Evolutionary conservation across 2,797 vertebrate genomes (phyloP), one percentile per base, ranked within the genome.

Genomic region (Sphenopsis melanotis): DNA sequence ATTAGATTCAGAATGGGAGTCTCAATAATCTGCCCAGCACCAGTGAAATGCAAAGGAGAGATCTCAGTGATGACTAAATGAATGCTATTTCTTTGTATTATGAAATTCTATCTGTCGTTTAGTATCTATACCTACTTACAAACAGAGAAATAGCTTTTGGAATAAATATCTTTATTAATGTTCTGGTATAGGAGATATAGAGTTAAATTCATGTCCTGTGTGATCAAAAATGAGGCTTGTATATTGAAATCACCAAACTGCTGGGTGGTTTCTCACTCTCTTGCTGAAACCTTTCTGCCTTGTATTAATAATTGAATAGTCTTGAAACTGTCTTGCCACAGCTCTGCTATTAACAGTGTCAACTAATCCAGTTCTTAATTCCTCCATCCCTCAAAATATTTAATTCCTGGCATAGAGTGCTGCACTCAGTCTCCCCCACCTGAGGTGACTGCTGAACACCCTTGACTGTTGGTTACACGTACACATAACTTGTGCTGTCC

Each of bases 301-400:
- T 65, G 10, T 69, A 61, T 90, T 89, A 91, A 91, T 93, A 83
- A 93, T 72, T 89, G 23, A 90, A 71, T 4, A 93, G 57, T 7
- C 21, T 77, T 66, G 64, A 83, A 92, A 59, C 37, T 37, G 4
- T 76, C 64, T 89, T 81, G 46, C 57, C 42, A 69, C 61, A 55
- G 18, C 30, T 21, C 83, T 50, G 21, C 24, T 83, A 23, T 60
- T 60, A 52, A 41, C 81, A 64, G 3, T 30, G 36, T 74, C 84
- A 95, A 32, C 59, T 82, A 79, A 87, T 41, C 41, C 32, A 23
- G 19, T 56, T 83, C 46, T 76, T 89, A 78, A 53, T 87, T 70
- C 27, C 47, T 92, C 44, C 12, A 23, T 68, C 24, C 14, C 20
- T 77, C 75, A 60, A 70, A 85, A 80, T 50, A 60, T 76, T 89